Base-by-base conservation (phyloP, 37 sponge, comb jelly and placozoan genomes). In the Oscarella lobularis region DNA sequence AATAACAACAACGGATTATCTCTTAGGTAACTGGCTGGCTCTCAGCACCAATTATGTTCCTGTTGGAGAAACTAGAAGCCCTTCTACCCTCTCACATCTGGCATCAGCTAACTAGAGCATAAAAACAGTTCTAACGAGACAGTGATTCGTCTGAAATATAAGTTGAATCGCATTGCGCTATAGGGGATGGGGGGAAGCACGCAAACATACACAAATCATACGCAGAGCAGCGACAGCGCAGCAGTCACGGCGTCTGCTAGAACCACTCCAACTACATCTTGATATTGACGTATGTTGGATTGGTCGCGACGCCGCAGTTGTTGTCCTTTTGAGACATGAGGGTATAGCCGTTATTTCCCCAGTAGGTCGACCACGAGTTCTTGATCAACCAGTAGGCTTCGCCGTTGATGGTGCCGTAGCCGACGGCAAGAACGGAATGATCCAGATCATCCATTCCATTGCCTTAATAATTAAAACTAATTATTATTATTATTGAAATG, bases 321-420 rank as follows among this genome's bases (percentile, higher is more conserved):
- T 97, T 97, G 75, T 93, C 77, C 54, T 86, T 88, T 37, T 74
- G 78, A 37, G 85, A 79, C 92, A 97, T 93, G 37, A 91, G 83
- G 0, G 93, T 68, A 76, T 94, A 97, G 60, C 99, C 99, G 66
- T 83, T 82, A 39, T 86, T 85, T 31, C 99, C 99, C 99, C 99
- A 97, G 82, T 93, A 85, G 38, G 91, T 90, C 33, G 95, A 94
- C 99, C 99, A 97, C 33, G 92, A 91, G 76, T 97, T 97, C 87
- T 97, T 97, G 66, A 97, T 67, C 38, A 88, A 32, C 81, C 80
- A 87, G 68, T 84, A 97, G 35, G 83, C 84, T 2, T 83, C 35
- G 31, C 80, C 74, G 5, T 78, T 72, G 20, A 81, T 67, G 3
- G 87, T 84, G 0, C 99, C 99, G 79, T 93, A 97, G 4, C 99